Conservation (phyloP, 2,888 invertebrate species). For the Phengaris arion region DNA sequence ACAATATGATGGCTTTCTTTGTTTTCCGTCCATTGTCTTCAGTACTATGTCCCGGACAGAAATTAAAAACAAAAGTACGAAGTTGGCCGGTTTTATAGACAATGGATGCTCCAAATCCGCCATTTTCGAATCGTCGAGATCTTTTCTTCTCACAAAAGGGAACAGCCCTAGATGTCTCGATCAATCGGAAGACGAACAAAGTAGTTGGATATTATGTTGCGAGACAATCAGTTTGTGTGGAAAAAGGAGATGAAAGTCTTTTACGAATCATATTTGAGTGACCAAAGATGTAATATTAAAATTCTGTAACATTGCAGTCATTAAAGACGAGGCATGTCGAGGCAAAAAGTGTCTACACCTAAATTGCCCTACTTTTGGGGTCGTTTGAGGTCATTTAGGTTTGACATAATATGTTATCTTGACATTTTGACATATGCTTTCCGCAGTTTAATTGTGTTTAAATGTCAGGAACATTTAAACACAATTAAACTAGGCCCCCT, state of each 20-base stretch:
- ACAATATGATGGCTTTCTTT: slow-evolving; percentile 26
- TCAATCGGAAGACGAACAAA: slow-evolving; percentile 22
- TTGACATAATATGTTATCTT: too few species aligned
- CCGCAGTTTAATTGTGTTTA: too few species aligned
- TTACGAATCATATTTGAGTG: too few species aligned
- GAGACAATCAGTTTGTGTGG: background rate
- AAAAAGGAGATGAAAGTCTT: background rate
- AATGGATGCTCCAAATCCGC: slow-evolving; percentile 37
- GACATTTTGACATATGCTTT: too few species aligned
- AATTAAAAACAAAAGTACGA: slow-evolving; percentile 34
- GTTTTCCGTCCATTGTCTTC: slow-evolving; percentile 26
- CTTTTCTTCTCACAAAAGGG: slow-evolving; percentile 25
- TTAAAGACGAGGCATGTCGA: too few species aligned
- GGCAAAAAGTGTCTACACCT: too few species aligned
- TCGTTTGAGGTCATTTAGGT: too few species aligned
- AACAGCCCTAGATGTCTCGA: slow-evolving; percentile 19
- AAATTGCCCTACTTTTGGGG: too few species aligned
- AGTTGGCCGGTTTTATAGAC: slow-evolving; percentile 39
- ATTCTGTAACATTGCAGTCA: too few species aligned
- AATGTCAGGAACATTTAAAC: too few species aligned
- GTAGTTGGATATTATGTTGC: slow-evolving; percentile 1
- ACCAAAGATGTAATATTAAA: too few species aligned
- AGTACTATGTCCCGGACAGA: slow-evolving; percentile 21
- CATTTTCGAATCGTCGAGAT: slow-evolving; percentile 42
- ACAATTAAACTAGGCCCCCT: too few species aligned